A percentile compares a stretch with the other conserved stretches of the same genome.
Evolutionary conservation across 1,140 invertebrate genomes (phyloP).

Genomic region (Pogonognathellus flavescens): DNA sequence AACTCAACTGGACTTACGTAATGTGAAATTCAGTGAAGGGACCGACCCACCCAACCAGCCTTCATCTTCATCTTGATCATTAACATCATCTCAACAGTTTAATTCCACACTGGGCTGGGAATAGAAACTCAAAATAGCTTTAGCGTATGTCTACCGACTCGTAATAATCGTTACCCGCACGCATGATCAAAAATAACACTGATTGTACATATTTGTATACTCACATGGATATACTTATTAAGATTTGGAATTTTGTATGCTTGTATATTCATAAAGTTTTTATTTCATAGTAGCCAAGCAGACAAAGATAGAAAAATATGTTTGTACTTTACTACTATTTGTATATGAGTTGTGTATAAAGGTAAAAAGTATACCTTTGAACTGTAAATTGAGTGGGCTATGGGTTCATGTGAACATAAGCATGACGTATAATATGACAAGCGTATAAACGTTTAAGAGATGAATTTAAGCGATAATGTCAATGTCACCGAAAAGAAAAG

Average conservation of each 20-base stretch:
- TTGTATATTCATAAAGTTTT: background rate
- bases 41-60: slow-evolving; percentile 1
- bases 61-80: slow-evolving; percentile 12
- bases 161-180: background rate
- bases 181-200: background rate
- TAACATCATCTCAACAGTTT: background rate
- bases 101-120: background rate
- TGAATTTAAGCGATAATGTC: slow-evolving; percentile 23
- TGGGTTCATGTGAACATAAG: background rate
- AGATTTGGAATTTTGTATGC: too few species aligned
- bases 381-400: too few species aligned
- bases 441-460: slow-evolving; percentile 18
- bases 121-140: background rate
- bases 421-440: background rate
- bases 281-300: background rate
- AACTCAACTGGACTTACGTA: background rate
- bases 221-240: too few species aligned
- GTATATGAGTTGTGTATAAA: background rate
- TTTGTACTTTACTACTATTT: background rate
- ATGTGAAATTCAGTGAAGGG: slow-evolving; percentile 1
- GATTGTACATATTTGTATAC: background rate
- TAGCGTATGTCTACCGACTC: background rate
- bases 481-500: slow-evolving; percentile 16
- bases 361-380: too few species aligned
- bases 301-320: background rate